Evolutionary conservation across 1,140 invertebrate species (phyloP), one percentile per base, ranked within the genome.

Genomic region (Drosophila ogumai): DNA sequence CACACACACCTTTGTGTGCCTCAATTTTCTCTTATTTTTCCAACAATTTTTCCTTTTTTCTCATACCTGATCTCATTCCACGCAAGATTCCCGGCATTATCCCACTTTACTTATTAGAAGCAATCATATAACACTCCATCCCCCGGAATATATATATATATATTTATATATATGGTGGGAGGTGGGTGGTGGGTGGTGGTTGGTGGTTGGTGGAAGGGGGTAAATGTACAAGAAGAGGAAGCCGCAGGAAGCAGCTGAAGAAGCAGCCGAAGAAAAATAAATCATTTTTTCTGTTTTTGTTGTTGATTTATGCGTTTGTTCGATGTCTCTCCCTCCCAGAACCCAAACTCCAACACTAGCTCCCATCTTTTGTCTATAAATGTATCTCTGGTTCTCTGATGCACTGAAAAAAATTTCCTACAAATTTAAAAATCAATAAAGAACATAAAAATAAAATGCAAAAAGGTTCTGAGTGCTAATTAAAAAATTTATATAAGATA

Each of bases 201-300:
- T 4, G 25, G 25, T 28, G 25, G 22, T 22, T 22, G 36, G 17
- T 10, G 6, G 44, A 28, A 34, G 17, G 34, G 38, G 9, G n/a
- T n/a, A n/a, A n/a, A n/a, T 19, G 44, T 31, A 36, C 15, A 64
- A 43, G n/a, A 43, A 49, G 28, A 50, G 25, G 66, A 34, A 36
- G 56, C 56, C 54, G 15, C 32, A 17, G 54, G 34, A 56, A 65
- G 63, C 65, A 69, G 68, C 65, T 69, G 65, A 71, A 72, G 66
- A 19, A 34, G 66, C 34, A 72, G 66, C 52, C 31, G 3, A 50
- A 59, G 66, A 73, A 72, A 81, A 81, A 90, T 90, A 90, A 90
- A 90, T 90, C 85, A 90, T 90, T 90, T 90, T 72, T 90, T 90
- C 85, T 90, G 85, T 90, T 90, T 90, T 90, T 90, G 85, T 90